These are phyloP conservation scores for Diarsia rubi DNA, from an alignment of 2,888 invertebrate genomes.

Conservation along the genomic window DNA sequence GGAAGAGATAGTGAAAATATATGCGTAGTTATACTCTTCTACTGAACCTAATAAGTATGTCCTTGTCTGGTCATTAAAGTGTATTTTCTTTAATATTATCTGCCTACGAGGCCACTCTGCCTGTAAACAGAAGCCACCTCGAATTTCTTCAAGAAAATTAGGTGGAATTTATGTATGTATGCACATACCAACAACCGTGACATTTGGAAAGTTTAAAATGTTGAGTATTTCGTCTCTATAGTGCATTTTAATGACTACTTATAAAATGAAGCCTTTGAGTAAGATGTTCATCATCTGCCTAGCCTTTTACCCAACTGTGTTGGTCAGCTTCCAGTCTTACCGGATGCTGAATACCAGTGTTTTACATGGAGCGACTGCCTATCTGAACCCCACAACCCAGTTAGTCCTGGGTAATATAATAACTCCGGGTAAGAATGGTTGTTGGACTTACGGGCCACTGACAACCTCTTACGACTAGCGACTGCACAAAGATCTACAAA, in stretches of 20 bases:
- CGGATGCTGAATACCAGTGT: too few species aligned
- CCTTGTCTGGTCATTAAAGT: neutral
- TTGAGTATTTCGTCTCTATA: constrained; percentile 33
- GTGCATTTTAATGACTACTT: constrained; percentile 57
- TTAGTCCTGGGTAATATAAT: too few species aligned
- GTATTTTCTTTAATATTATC: neutral
- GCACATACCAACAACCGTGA: constrained; percentile 20
- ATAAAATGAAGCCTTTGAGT: constrained; percentile 24
- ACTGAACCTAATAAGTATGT: neutral
- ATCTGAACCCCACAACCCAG: too few species aligned
- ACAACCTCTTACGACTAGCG: too few species aligned
- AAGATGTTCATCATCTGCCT: neutral
- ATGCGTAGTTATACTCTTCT: neutral
- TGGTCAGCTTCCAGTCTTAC: too few species aligned
- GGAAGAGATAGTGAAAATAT: neutral
- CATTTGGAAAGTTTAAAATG: constrained; percentile 52
- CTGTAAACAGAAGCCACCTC: neutral
- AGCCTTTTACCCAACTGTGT: too few species aligned
- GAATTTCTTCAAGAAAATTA: constrained; percentile 2
- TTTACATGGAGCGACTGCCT: too few species aligned
- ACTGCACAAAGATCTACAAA: too few species aligned
- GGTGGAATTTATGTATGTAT: constrained; percentile 54
- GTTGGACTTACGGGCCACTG: too few species aligned
- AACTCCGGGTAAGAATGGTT: too few species aligned
- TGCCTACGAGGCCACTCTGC: neutral